These are phyloP conservation scores for Neria commutata DNA, from an alignment of 2,888 invertebrate species.

Conservation along the genomic window DNA sequence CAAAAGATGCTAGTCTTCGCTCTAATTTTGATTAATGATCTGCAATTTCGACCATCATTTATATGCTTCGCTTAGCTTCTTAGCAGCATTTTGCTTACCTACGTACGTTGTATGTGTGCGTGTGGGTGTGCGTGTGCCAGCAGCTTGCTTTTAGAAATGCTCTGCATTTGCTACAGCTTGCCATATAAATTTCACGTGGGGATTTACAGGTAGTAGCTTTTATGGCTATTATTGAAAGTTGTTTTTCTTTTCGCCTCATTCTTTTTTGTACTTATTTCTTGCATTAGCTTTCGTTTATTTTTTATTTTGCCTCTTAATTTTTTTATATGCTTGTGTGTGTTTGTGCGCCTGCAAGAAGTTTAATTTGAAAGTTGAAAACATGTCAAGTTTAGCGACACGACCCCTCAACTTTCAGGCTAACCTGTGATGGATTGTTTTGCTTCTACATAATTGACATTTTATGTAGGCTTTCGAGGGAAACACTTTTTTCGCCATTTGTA, in stretches of 20 bases:
- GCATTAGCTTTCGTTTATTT: background rate
- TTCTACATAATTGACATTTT: background rate
- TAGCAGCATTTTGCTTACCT: constrained; percentile 1
- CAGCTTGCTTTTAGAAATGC: background rate
- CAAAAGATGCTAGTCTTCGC: background rate
- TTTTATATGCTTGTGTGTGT: background rate
- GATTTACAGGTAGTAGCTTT: background rate
- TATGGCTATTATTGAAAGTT: background rate
- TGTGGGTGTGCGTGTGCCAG: background rate
- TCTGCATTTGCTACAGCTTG: background rate
- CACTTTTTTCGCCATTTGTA: too few species aligned
- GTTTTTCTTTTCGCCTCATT: background rate
- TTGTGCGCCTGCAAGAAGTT: background rate
- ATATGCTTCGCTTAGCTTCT: constrained; percentile 35
- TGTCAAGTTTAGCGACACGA: background rate
- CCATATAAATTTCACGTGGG: background rate
- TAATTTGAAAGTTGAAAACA: constrained; percentile 1
- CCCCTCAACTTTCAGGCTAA: background rate
- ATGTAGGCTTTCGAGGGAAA: too few species aligned
- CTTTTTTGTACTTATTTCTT: background rate
- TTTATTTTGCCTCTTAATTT: too few species aligned
- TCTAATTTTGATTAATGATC: constrained; percentile 44
- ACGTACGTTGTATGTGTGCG: background rate
- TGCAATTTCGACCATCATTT: constrained; percentile 36
- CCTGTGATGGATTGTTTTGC: background rate